Base-by-base conservation (phyloP, 53 echinoderm and acorn worm species). In the Mesocentrotus franciscanus region DNA sequence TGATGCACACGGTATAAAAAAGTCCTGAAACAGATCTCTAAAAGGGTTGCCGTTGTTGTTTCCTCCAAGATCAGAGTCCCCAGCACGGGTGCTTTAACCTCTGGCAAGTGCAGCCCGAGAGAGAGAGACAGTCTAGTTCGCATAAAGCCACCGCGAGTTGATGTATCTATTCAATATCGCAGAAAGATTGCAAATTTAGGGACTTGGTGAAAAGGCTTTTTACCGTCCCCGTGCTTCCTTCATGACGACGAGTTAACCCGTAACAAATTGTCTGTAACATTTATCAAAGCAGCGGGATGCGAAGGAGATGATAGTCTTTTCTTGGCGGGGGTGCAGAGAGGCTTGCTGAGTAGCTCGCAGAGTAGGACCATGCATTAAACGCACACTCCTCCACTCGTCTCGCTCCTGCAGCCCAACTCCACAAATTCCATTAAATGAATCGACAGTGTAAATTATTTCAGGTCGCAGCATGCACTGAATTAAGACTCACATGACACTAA, bases 371-470 rank as follows among this genome's bases (percentile, higher is more conserved):
- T 20, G 68, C 11, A 91, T 91, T 61, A 66, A 22, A 22, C 34
- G 36, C 66, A 22, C 39, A 42, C 66, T 56, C 91, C 91, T 91
- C 66, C 33, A 29, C 32, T 34, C 39, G 66, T 57, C 68, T 36
- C 35, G 24, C 64, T 91, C 32, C 91, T 10, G 61, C 64, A 35
- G 13, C 91, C 91, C 20, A 62, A 42, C 91, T 91, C 66, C 91
- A 36, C 91, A 91, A 62, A 91, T 91, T 91, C 91, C 91, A 91
- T 91, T 91, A 91, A 91, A 66, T 91, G 91, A 91, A 91, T 91
- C 91, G 66, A 91, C 91, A 91, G 91, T 91, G 91, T 91, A 91
- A 91, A 91, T 91, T 91, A 91, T 91, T 61, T 91, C 91, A 91
- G 64, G 24, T 61, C 91, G 35, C 91, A 64, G 91, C 91, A 91